Percentiles rank a stretch among this genome's conserved stretches.
Conservation (phyloP, 2,113 vertebrate species). For the Cephalopterus ornatus region DNA sequence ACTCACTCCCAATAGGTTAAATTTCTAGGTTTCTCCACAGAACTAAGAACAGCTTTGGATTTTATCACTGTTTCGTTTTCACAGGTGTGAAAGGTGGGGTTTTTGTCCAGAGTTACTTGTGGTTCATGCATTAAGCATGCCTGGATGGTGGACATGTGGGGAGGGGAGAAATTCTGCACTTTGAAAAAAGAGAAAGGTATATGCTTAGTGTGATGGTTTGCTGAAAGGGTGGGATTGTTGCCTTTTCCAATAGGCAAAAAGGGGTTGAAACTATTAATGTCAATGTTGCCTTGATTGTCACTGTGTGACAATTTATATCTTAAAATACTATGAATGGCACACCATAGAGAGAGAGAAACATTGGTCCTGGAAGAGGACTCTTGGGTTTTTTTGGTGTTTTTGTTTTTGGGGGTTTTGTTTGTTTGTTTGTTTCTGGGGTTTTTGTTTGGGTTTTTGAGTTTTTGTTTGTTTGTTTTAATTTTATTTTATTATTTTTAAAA, state of each 20-base stretch:
- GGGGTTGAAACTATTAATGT: background rate
- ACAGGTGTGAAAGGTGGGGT: background rate
- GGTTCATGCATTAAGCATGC: background rate
- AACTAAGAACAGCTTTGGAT: background rate
- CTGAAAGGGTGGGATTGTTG: background rate
- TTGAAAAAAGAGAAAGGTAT: background rate
- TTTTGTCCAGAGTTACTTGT: background rate
- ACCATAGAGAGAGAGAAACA: background rate
- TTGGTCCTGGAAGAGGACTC: background rate
- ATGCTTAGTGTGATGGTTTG: background rate
- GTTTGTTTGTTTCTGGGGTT: no score
- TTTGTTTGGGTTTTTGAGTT: no score
- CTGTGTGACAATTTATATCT: background rate
- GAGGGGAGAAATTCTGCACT: background rate
- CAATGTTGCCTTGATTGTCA: background rate
- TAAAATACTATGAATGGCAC: background rate
- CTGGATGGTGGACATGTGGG: background rate
- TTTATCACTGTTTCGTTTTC: background rate
- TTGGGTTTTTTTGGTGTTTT: background rate
- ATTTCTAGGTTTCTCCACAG: background rate
- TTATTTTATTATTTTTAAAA: background rate
- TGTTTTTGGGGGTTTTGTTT: no score
- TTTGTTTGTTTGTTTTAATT: background rate
- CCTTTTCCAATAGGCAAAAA: background rate
- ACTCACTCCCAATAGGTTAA: background rate